Evolutionary conservation across 2,113 vertebrate genomes (phyloP).

Genomic region (Naja naja): DNA sequence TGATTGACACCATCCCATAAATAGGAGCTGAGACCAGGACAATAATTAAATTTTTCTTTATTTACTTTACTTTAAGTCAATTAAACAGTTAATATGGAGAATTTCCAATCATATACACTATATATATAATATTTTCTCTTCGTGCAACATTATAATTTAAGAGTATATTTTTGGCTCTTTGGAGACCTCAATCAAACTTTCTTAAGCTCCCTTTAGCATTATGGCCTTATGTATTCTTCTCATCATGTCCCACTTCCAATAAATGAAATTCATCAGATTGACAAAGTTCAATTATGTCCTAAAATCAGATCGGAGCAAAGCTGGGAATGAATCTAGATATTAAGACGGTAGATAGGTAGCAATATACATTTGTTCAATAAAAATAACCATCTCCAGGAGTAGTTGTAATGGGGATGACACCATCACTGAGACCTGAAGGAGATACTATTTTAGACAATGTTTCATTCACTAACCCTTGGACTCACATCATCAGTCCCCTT

Average conservation of each 20-base stretch:
- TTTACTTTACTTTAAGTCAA: background rate
- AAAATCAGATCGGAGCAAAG: background rate
- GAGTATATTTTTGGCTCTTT: background rate
- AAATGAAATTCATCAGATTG: background rate
- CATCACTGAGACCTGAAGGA: background rate
- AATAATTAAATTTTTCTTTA: background rate
- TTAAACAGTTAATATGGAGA: background rate
- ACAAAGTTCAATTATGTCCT: background rate
- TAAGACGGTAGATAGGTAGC: background rate
- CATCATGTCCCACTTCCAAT: background rate
- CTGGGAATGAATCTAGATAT: background rate
- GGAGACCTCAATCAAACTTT: background rate
- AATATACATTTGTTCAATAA: background rate
- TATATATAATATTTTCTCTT: background rate
- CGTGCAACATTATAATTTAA: background rate
- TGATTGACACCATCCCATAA: background rate
- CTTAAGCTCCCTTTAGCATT: background rate
- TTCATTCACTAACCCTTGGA: background rate
- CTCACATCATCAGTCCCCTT: background rate
- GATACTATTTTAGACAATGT: background rate
- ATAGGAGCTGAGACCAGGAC: background rate
- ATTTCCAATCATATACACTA: background rate
- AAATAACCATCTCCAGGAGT: background rate
- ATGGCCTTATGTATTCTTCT: background rate
- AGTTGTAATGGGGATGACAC: background rate